Evolutionary conservation across 1,140 invertebrate genomes (phyloP).

Genomic region (Anoplolepis gracilipes): DNA sequence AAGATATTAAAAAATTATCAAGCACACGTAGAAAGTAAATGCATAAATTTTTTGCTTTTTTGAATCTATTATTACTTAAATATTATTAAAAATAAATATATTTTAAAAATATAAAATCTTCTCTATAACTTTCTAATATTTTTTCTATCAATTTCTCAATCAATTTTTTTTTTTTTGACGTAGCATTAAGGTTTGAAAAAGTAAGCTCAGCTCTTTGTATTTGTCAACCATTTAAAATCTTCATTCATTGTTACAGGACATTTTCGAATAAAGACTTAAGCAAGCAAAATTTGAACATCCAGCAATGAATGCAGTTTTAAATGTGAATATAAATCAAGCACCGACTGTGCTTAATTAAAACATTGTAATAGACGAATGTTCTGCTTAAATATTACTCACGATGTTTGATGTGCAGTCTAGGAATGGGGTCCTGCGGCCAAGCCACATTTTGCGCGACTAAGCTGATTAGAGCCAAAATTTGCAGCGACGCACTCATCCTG

Average conservation of each 20-base stretch:
- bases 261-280: not conserved
- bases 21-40: not conserved
- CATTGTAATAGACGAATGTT: not conserved
- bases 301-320: not conserved
- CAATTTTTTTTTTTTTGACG: too few species aligned
- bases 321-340: not conserved
- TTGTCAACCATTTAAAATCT: not conserved
- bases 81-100: too few species aligned
- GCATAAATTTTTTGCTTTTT: not conserved
- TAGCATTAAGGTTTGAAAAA: not conserved
- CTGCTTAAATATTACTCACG: constrained; percentile 76
- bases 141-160: too few species aligned
- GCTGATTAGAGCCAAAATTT: constrained; percentile 77
- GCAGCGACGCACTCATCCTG: constrained; percentile 77
- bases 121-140: too few species aligned
- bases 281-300: not conserved
- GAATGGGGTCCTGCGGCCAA: constrained; percentile 82
- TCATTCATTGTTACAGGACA: not conserved
- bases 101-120: not conserved
- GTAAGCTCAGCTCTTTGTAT: not conserved
- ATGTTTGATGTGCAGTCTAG: constrained; percentile 81
- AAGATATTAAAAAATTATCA: not conserved
- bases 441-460: constrained; percentile 75
- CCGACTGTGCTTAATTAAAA: not conserved
- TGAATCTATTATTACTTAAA: not conserved